phyloP scores from a whole-genome alignment of 2,888 invertebrate genomes.

The Linnaemya vulpina region DNA sequence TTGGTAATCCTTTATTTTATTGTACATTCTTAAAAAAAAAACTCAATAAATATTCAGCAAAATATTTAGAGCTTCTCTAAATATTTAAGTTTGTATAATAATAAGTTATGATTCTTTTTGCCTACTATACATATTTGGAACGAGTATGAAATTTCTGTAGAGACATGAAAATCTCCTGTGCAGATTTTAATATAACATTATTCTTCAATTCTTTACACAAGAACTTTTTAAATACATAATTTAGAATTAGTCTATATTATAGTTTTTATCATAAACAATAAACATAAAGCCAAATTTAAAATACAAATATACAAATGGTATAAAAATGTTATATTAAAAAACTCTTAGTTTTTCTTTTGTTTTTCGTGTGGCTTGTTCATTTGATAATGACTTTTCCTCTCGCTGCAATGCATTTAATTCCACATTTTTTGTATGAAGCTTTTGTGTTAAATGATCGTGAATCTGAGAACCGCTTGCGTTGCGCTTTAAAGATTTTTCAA shows the following conservation, averaged over 20 bases:
- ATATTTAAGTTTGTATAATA: too few species aligned
- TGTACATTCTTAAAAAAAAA: too few species aligned
- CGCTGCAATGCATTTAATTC: slow-evolving; percentile 86
- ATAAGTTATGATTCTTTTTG: too few species aligned
- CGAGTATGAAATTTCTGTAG: too few species aligned
- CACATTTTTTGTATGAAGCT: slow-evolving; percentile 86
- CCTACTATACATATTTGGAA: too few species aligned
- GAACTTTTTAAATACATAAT: slow-evolving; percentile 6
- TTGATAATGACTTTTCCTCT: slow-evolving; percentile 86
- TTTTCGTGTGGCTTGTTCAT: slow-evolving; percentile 88
- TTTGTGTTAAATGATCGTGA: slow-evolving; percentile 85
- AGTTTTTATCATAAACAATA: background rate
- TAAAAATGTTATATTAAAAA: slow-evolving; percentile 84
- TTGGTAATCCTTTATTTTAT: too few species aligned
- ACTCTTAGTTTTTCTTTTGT: slow-evolving; percentile 90
- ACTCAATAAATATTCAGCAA: too few species aligned
- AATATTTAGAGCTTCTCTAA: too few species aligned
- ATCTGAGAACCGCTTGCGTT: slow-evolving; percentile 86
- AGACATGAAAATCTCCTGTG: background rate
- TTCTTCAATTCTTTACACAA: slow-evolving; percentile 20
- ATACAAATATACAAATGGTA: background rate
- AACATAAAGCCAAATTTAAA: background rate
- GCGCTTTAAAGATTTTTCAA: slow-evolving; percentile 87
- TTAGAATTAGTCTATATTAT: slow-evolving; percentile 7
- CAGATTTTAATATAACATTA: background rate